Evolutionary conservation across 2,888 invertebrate genomes (phyloP), one percentile per base, ranked within the genome.

Genomic region (Oligia strigilis): DNA sequence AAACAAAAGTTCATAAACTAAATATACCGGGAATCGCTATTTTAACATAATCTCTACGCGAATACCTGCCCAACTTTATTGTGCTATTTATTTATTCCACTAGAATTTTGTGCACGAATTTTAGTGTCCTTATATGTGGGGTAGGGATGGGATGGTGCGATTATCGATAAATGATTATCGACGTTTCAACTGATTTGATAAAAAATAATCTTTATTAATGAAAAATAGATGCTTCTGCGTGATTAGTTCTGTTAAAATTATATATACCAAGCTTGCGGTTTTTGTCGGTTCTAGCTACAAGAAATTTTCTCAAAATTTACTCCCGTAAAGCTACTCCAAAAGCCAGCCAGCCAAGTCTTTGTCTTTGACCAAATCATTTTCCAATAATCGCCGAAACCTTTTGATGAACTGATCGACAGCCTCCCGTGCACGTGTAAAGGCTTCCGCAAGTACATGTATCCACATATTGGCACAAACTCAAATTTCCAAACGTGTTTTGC

Each of bases 31-130:
- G 81, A 85, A 87, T 82, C 88, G 82, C 83, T 86, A 85, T 84
- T 88, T 88, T 84, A 82, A 87, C 84, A 88, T 90, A 89, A 90
- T 86, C 89, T 88, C 82, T 81, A 79, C 84, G 80, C 87, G 85
- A 89, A 89, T 89, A 89, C 89, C 89, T 89, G 89, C 86, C 84
- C 81, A 82, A 86, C 83, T 89, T 89, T 89, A 89, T 89, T 86
- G 86, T 82, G 81, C 89, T 88, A 89, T 89, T 89, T 89, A 89
- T 89, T 89, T 89, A 89, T 89, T 89, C 89, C 88, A 87, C 88
- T 88, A 85, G 89, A 87, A 87, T 89, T 88, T 86, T 89, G 89
- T 83, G 88, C 89, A 88, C 84, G 86, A 89, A 89, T 89, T 89
- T 89, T 89, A 89, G 89, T 88, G 83, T 89, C 84, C 88, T 89